Conservation (phyloP, 2,113 vertebrate genomes). For the Esox niger region DNA sequence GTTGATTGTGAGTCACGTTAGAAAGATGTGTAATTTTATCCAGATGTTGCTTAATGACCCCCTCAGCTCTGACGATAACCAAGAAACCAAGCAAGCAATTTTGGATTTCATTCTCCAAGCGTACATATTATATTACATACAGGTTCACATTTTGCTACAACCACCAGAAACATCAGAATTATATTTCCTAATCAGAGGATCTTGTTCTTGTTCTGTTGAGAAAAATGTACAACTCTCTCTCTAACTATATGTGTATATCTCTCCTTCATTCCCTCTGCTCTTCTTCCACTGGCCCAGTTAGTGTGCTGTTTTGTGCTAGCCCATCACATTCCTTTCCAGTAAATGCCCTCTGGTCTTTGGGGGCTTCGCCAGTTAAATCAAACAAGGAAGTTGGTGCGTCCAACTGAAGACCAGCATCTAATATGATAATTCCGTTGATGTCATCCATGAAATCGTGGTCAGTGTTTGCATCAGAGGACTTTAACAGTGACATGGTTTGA, state of each 20-base stretch:
- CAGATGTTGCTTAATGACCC: neutral
- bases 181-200: neutral
- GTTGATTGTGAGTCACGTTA: constrained; percentile 1
- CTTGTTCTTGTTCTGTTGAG: too few species aligned
- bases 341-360: constrained; percentile 45
- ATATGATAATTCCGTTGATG: constrained; percentile 28
- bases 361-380: constrained; percentile 51
- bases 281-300: constrained; percentile 29
- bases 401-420: constrained; percentile 25
- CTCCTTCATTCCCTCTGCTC: neutral
- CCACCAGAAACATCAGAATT: neutral
- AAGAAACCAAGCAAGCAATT: neutral
- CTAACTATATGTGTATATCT: too few species aligned
- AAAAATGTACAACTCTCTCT: too few species aligned
- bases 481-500: neutral
- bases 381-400: constrained; percentile 52
- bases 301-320: constrained; percentile 32
- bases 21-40: neutral
- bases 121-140: neutral
- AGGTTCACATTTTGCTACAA: neutral
- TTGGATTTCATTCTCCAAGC: neutral
- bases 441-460: constrained; percentile 23
- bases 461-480: constrained; percentile 1
- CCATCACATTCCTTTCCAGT: constrained; percentile 68
- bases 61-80: constrained; percentile 8